Conservation (phyloP, 2,113 vertebrate species). For the Bambusicola thoracicus region DNA sequence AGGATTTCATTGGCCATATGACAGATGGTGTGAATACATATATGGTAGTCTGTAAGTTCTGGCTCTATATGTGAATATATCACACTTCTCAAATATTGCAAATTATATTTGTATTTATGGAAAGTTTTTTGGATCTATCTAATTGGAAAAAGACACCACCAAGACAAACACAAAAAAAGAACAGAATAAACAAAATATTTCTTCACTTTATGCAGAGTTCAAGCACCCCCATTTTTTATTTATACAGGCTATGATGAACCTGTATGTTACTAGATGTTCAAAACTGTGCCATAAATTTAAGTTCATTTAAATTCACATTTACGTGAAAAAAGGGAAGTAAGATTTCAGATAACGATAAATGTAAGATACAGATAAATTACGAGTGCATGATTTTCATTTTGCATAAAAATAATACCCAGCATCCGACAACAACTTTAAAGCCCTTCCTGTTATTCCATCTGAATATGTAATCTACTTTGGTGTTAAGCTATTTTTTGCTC, state of each 20-base stretch:
- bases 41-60: background rate
- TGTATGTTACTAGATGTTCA: background rate
- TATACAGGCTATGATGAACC: background rate
- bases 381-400: background rate
- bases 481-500: conserved; percentile 31
- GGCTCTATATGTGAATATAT: background rate
- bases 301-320: too few relatives aligned
- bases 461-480: conserved; percentile 31
- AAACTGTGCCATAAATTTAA: background rate
- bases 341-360: background rate
- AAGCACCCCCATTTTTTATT: background rate
- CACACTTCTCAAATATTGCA: background rate
- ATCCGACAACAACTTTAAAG: background rate
- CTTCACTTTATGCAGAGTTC: background rate
- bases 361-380: background rate
- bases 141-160: background rate
- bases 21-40: fast-evolving
- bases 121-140: background rate
- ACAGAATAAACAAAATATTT: background rate
- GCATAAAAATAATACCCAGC: background rate
- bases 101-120: background rate
- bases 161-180: background rate
- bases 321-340: background rate
- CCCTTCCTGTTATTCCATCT: background rate
- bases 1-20: background rate